Base-by-base conservation (phyloP, 1,140 invertebrate species). In the Elymnias hypermnestra region DNA sequence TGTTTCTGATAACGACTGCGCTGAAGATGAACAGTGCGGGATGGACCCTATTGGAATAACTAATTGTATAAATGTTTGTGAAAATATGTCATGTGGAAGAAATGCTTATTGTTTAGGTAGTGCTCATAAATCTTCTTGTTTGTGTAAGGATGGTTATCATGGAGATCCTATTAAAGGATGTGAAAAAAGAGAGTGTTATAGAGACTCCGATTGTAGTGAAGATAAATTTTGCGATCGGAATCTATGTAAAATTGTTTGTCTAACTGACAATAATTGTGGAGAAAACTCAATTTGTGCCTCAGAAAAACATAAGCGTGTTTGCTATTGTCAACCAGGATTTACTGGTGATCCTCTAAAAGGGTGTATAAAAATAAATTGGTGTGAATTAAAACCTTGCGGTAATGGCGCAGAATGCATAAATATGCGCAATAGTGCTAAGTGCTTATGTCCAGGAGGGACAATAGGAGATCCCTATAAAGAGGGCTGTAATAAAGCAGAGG, bases 251-350 rank as follows among this genome's bases (percentile, higher is more conserved):
- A 94, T 95, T 49, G 93, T 94, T 15, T 97, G 95, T 72, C 85
- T 94, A 3, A 89, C 90, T 0, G 82, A 91, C 9, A 94, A 95
- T 85, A 90, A 92, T 9, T 97, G 95, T 59, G 94, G 94, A 5
- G 88, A 90, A 10, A 95, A 96, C 79, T 92, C 95, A 0, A 83
- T 96, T 10, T 96, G 94, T 72, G 92, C 94, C 10, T 92, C 93
- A 1, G 91, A 95, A 72, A 90, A 91, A 59, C 94, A 95, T 63
- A 86, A 87, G 51, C 90, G 91, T 66, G 81, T 91, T 33, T 97
- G 95, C 63, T 91, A 92, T 57, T 97, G 95, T 74, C 94, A 94
- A 72, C 94, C 94, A 8, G 95, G 95, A 0, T 96, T 91, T 63
- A 94, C 93, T 5, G 94, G 94, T 6, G 90, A 95, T 83, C 89